A percentile compares a stretch with the other conserved stretches of the same genome.
Conservation (phyloP, 2,113 vertebrate species). For the Propithecus coquereli region DNA sequence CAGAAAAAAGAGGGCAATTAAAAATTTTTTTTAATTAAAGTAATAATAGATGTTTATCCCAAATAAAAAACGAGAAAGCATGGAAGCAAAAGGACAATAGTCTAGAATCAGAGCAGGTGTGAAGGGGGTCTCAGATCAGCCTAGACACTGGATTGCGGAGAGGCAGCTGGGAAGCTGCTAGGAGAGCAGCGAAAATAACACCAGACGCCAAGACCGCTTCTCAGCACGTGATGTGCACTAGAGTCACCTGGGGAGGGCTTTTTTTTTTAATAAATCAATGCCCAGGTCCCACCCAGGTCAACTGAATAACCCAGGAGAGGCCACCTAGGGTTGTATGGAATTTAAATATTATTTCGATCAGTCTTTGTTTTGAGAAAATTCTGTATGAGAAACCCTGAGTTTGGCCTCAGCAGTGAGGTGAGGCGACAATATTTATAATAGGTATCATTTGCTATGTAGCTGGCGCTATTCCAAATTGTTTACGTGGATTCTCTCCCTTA, state of each 20-base stretch:
- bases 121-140: background rate
- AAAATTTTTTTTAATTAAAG: constrained; percentile 1
- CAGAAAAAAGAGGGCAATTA: background rate
- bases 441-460: background rate
- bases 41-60: background rate
- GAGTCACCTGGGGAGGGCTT: background rate
- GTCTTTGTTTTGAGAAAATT: constrained; percentile 1
- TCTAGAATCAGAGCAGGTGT: background rate
- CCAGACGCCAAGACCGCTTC: background rate
- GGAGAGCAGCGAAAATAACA: background rate
- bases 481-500: background rate
- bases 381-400: background rate
- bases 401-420: background rate
- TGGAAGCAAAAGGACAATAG: background rate
- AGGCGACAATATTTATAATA: background rate
- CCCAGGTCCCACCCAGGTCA: background rate
- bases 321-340: background rate
- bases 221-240: fast-evolving
- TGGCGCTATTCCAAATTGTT: background rate
- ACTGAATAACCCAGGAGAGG: background rate
- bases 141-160: background rate
- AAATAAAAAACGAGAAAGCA: background rate
- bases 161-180: background rate
- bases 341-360: background rate
- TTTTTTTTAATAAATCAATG: background rate